Percentiles rank a stretch among this genome's conserved stretches.
phyloP scores from a whole-genome alignment of 2,888 invertebrate species.

The Heteromyza rotundicornis region DNA sequence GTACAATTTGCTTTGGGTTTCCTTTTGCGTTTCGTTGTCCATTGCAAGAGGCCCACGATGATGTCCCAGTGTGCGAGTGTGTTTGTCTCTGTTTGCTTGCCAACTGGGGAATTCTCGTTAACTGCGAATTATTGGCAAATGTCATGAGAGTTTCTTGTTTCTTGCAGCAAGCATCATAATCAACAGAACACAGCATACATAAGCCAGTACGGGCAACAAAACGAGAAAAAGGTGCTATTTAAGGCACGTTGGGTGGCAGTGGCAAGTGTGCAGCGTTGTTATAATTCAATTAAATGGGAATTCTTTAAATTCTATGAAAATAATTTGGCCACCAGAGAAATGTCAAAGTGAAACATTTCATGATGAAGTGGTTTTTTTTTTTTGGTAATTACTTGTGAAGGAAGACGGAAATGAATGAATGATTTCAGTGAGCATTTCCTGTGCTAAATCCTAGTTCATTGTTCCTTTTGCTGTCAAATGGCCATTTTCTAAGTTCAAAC shows the following conservation, averaged over 20 bases:
- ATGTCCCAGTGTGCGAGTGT: background rate
- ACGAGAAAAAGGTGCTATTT: background rate
- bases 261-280: background rate
- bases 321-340: background rate
- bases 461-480: too few species aligned
- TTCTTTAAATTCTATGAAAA: background rate
- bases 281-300: background rate
- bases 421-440: too few species aligned
- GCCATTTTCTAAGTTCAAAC: too few species aligned
- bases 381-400: too few species aligned
- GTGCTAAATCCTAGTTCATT: too few species aligned
- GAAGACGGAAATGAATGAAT: too few species aligned
- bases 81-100: background rate
- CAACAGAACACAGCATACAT: background rate
- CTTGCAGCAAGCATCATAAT: background rate
- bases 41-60: too few species aligned
- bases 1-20: background rate
- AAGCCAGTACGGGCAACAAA: too few species aligned
- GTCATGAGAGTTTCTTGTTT: background rate
- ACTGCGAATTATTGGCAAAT: background rate
- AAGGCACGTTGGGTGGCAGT: background rate
- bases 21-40: too few species aligned
- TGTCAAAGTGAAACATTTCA: too few species aligned
- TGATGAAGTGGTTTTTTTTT: too few species aligned
- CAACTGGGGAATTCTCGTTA: conserved; percentile 2